Evolutionary conservation across 2,888 invertebrate species (phyloP), one percentile per base, ranked within the genome.

Genomic region (Parascotia fuliginaria): DNA sequence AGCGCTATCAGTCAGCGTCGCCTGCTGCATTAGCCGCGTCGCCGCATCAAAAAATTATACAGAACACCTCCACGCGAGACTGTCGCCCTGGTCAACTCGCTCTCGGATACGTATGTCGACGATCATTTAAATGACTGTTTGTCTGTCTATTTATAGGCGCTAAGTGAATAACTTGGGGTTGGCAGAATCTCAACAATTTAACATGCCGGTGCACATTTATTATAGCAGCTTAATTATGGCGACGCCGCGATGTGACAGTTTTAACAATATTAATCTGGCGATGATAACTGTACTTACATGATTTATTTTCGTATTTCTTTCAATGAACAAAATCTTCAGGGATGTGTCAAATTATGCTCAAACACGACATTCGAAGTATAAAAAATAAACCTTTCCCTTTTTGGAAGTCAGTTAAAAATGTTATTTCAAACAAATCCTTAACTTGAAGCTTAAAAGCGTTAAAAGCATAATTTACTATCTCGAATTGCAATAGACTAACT

Each of bases 1-100:
- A 76, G 79, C 83, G 81, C 85, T 89, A 90, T 90, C 90, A 87
- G 81, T 87, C 89, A 88, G 85, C 85, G 87, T 85, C 88, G 86
- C 77, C 77, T 81, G 85, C 79, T 83, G 89, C 90, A 90, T 90
- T 90, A 89, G 88, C 82, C 74, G 77, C 81, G 87, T 88, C 86
- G 86, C 85, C 81, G 76, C 75, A 75, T 75, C 84, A 78, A 88
- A 89, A 89, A 89, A 89, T 89, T 85, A 87, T 80, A 75, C 75
- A 73, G 72, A 77, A 83, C 83, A 83, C 80, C 82, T 83, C 78
- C 68, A 59, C 73, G 73, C 72, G 62, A 62, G 73, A 55, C 77
- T 83, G 83, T 79, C 73, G 73, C 73, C 84, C 83, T 83, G 86
- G 86, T 85, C 77, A 75, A n/a, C 77, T 81, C 57, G 69, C 44